Base-by-base conservation (phyloP, 2,888 invertebrate species). In the Caenorhabditis japonica region DNA sequence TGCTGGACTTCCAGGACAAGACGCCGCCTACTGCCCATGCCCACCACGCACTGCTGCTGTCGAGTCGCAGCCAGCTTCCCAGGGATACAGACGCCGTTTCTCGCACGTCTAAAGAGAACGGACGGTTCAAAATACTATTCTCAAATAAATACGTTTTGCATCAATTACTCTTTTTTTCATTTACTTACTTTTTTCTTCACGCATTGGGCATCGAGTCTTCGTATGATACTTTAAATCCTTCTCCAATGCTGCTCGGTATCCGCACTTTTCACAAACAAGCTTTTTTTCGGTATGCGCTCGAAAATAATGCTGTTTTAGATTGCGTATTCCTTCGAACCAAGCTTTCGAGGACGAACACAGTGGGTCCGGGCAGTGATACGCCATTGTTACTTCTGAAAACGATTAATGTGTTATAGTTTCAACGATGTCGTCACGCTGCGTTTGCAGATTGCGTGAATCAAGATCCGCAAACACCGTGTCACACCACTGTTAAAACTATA, bases 1-100 rank as follows among this genome's bases (percentile, higher is more conserved):
- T n/a, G 58, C 55, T 39, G 79, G 79, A 68, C 60, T 76, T 43
- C 79, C 77, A 68, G 78, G 78, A 71, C 69, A 70, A 47, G 78
- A 78, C 39, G 77, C 76, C 53, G 78, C 80, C 55, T 77, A 77
- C 56, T 80, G 77, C 49, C 77, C 81, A 47, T 81, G 81, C 75
- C 81, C 81, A 75, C 73, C 80, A 53, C 71, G 81, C 44, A 77
- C 81, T 39, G 76, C 76, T 33, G 80, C 79, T 38, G 79, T 79
- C 70, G 79, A 79, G 61, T 33, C 61, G 23, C 46, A 47, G 38
- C 61, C 72, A 59, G 72, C 59, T 17, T 12, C 75, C 15, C 72
- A 73, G 44, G 69, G 71, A 71, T 75, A 75, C 75, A 75, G 77
- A 72, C 75, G 77, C 21, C 70, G 77, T 55, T 77, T 77, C 66